phyloP scores from a whole-genome alignment of 2,797 vertebrate genomes.

The Atherinosoma microstoma region DNA sequence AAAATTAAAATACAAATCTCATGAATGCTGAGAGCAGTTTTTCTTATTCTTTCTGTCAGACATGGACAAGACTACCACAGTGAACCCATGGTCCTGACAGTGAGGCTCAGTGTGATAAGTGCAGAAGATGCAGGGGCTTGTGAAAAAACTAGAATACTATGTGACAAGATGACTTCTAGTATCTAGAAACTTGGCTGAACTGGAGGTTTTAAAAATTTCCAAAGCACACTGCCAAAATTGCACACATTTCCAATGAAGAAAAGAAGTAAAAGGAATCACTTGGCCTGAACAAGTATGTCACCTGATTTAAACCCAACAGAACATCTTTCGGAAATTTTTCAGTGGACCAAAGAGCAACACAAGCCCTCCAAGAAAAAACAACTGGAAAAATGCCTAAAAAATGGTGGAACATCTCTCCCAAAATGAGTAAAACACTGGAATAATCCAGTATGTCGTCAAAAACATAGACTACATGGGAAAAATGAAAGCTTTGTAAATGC shows the following conservation, averaged over 20 bases:
- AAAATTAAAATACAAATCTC: too few species aligned
- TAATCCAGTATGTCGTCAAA: not conserved
- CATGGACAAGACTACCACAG: not conserved
- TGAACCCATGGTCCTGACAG: not conserved
- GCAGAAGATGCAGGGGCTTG: not conserved
- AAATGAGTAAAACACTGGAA: not conserved
- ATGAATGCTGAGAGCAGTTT: too few species aligned
- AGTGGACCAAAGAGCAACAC: not conserved
- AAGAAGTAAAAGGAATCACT: not conserved
- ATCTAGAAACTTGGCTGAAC: not conserved
- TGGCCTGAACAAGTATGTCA: not conserved
- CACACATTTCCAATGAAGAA: not conserved
- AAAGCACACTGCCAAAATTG: not conserved
- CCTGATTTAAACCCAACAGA: not conserved
- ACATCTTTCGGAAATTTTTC: not conserved
- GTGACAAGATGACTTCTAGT: not conserved
- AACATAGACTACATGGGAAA: not conserved
- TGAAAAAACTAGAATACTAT: not conserved
- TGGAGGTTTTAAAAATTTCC: not conserved
- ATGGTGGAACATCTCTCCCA: not conserved
- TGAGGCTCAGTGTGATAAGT: not conserved
- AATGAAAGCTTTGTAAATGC: not conserved
- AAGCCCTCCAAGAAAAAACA: not conserved
- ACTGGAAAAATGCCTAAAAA: not conserved
- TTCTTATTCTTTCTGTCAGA: too few species aligned